Conservation (phyloP, 2,797 vertebrate genomes). For the Hypotaenidia philippensis region DNA sequence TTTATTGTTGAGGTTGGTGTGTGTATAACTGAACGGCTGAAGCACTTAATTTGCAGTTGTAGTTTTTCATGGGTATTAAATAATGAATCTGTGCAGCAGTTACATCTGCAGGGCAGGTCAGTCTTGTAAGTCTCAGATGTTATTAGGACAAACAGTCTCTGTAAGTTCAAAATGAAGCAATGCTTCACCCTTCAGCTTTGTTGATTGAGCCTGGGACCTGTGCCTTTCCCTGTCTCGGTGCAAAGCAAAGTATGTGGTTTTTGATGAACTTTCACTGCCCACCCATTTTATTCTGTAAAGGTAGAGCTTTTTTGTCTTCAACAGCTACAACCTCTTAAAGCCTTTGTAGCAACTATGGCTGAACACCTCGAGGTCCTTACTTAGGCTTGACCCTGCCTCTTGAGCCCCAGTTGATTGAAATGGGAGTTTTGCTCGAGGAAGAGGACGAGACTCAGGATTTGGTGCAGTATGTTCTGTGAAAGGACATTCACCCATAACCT, state of each 20-base stretch:
- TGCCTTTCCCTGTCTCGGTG: not conserved
- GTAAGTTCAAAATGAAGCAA: not conserved
- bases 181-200: not conserved
- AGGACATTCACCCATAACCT: conserved; percentile 51
- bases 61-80: not conserved
- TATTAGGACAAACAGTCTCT: conserved; percentile 7
- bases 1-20: not conserved
- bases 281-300: not conserved
- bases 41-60: not conserved
- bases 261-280: not conserved
- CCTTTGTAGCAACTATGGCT: not conserved
- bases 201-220: not conserved
- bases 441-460: not conserved
- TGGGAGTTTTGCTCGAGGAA: conserved; percentile 16
- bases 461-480: conserved; percentile 33
- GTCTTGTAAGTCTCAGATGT: not conserved
- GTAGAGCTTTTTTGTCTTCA: not conserved
- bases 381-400: not conserved
- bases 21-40: not conserved
- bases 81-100: not conserved
- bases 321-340: not conserved
- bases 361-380: not conserved
- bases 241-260: not conserved
- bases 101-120: not conserved
- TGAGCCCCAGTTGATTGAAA: not conserved